Conservation (phyloP, 2,113 vertebrate genomes). For the Phylloscopus trochiloides region DNA sequence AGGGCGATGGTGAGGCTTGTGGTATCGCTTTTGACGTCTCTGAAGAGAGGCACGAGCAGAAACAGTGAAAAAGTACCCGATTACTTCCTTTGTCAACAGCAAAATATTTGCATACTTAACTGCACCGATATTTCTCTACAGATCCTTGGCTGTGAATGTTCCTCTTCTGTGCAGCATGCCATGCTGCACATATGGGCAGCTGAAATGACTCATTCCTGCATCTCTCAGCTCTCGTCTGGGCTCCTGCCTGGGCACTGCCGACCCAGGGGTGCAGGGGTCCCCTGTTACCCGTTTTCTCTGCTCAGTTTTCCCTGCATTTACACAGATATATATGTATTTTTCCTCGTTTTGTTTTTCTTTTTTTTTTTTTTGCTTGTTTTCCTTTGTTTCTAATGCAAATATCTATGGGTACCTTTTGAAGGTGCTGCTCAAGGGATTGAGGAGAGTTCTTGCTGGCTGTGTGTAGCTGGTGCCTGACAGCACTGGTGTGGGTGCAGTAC, state of each 20-base stretch:
- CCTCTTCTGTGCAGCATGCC: not conserved
- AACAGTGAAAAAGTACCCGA: not conserved
- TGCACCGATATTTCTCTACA: not conserved
- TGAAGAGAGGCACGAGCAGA: not conserved
- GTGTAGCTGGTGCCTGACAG: not conserved
- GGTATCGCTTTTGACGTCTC: not conserved
- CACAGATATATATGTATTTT: not conserved
- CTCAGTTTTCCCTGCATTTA: not conserved
- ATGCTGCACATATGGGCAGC: not conserved
- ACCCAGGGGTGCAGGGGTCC: not conserved
- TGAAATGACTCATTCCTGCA: not conserved
- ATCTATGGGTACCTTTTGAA: accelerated
- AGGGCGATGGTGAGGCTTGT: not conserved
- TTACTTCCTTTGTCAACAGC: not conserved
- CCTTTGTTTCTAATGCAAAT: not conserved
- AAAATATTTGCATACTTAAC: not conserved
- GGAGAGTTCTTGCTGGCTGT: not conserved
- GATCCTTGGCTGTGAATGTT: not conserved
- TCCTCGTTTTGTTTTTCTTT: not conserved
- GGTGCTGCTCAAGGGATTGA: not conserved
- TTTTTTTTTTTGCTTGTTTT: not conserved
- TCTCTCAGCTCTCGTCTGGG: not conserved
- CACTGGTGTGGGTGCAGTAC: accelerated
- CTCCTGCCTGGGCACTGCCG: not conserved
- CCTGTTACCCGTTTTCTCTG: not conserved